Evolutionary conservation across 2,113 vertebrate genomes (phyloP), one percentile per base, ranked within the genome.

Genomic region (Dendropsophus ebraccatus): DNA sequence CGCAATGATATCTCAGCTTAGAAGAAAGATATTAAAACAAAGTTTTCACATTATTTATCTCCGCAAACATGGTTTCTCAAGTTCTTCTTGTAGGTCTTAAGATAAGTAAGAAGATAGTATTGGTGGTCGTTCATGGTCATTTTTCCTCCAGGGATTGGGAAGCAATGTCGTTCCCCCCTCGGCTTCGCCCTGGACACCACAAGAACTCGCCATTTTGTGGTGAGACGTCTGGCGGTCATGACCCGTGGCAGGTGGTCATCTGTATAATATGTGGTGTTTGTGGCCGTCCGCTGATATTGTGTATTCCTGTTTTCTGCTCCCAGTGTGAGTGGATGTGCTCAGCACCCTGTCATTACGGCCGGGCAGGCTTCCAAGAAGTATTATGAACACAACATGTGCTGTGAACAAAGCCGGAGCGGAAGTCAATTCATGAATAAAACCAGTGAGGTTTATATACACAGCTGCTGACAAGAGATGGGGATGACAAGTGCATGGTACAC

Each of bases 321-420:
- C 76, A 2, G 52, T 4, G 30, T 50, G 49, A 13, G 49, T 8
- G 30, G 47, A 23, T 72, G 28, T 21, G 4, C 30, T 83, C 49
- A 54, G 81, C 65, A 56, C 81, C 65, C 30, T 73, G 47, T 83
- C 19, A 83, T 83, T 70, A 83, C 1, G 50, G n/a, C 28, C 17
- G 32, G 65, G 41, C 41, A 23, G 28, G 6, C 13, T 19, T 67
- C 37, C 37, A 81, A 65, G 37, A 41, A 65, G 13, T 52, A 47
- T 47, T 62, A 32, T 62, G 79, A 30, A 56, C 37, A 65, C 37
- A 69, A 35, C 75, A 30, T 56, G 73, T 75, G 10, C 52, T 79
- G 76, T 2, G 54, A 79, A 60, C 52, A 35, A 32, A 58, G 32
- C 52, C 4, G 37, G 54, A 76, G 41, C n/a, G 73, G 47, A 76